Evolutionary conservation across 2,888 invertebrate species (phyloP).

Genomic region (Falcaria lacertinaria): DNA sequence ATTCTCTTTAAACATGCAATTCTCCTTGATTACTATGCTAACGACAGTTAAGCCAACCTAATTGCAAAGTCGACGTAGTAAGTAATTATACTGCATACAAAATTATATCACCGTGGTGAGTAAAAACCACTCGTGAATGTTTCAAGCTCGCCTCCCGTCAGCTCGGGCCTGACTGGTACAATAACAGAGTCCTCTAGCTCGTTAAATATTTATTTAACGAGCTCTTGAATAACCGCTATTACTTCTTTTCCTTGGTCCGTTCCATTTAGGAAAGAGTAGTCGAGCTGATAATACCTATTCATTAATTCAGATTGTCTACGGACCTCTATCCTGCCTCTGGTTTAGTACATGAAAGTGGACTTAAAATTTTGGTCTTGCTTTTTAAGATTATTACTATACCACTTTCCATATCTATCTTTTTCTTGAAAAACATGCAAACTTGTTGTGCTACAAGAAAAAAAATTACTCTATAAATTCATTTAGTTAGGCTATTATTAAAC

Average conservation of each 20-base stretch:
- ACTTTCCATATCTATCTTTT: too few species aligned
- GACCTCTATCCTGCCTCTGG: slow-evolving; percentile 7
- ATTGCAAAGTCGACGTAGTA: not conserved
- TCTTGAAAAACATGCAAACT: too few species aligned
- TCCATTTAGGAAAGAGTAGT: slow-evolving; percentile 7
- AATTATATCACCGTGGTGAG: not conserved
- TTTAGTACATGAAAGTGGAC: not conserved
- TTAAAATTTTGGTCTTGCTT: not conserved
- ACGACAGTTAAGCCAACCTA: slow-evolving; percentile 30
- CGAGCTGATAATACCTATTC: slow-evolving; percentile 18
- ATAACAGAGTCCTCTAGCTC: not conserved
- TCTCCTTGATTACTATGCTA: too few species aligned
- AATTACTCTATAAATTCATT: too few species aligned
- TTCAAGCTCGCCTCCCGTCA: not conserved
- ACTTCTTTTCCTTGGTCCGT: slow-evolving; percentile 5
- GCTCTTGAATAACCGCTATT: slow-evolving; percentile 2
- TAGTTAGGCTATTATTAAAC: too few species aligned
- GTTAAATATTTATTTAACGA: not conserved
- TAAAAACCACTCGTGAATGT: not conserved
- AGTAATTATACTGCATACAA: not conserved
- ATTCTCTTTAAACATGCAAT: too few species aligned
- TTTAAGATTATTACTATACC: not conserved
- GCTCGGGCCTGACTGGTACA: not conserved
- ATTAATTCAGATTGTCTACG: slow-evolving; percentile 21
- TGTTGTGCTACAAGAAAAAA: too few species aligned